Conservation (phyloP, 2,113 vertebrate species). For the Sinocyclocheilus rhinocerous region DNA sequence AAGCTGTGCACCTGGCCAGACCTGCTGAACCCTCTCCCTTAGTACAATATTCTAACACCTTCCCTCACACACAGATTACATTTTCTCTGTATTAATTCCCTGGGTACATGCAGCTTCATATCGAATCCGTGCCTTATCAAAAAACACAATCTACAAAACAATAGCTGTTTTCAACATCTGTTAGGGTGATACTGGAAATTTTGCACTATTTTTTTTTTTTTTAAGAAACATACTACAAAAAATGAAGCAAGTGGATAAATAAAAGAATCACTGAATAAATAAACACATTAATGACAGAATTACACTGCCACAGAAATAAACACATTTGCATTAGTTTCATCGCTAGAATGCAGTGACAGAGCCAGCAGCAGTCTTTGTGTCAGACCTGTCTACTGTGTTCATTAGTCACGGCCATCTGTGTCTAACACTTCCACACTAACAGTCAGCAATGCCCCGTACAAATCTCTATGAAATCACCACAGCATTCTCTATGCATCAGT, state of each 20-base stretch:
- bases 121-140: conserved; percentile 67
- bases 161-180: conserved; percentile 31
- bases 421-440: conserved; percentile 69
- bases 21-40: conserved; percentile 71
- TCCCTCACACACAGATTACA: conserved; percentile 74
- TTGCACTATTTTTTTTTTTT: too few relatives aligned
- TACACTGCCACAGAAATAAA: not conserved
- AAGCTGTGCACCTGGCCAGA: conserved; percentile 73
- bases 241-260: not conserved
- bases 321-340: conserved; percentile 23
- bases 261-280: not conserved
- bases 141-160: conserved; percentile 59
- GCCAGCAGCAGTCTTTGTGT: conserved; percentile 43
- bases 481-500: conserved; percentile 21
- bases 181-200: not conserved
- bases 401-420: conserved; percentile 78
- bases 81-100: conserved; percentile 66
- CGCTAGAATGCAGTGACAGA: conserved; percentile 52
- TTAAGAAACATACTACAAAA: not conserved
- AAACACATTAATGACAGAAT: not conserved
- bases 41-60: conserved; percentile 75
- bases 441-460: conserved; percentile 61
- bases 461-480: conserved; percentile 6
- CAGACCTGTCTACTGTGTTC: conserved; percentile 69
- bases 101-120: conserved; percentile 53